Conservation (phyloP, 2,797 vertebrate genomes). For the Huso huso region DNA sequence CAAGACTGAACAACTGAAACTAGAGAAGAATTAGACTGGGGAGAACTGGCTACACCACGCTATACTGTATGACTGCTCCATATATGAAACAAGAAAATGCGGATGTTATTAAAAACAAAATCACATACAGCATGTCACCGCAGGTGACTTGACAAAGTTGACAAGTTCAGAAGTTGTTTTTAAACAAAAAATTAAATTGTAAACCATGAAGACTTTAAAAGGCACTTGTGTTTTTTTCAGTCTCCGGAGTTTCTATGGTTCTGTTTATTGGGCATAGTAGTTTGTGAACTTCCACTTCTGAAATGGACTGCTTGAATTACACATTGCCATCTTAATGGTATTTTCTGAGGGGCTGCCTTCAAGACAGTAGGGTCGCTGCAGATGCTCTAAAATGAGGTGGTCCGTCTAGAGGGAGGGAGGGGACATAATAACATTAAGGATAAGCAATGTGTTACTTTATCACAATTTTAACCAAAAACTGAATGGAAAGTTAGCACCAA, state of each 20-base stretch:
- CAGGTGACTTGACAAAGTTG: not conserved
- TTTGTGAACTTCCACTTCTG: slow-evolving; percentile 90
- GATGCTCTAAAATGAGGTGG: slow-evolving; percentile 65
- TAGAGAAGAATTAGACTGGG: too few relatives aligned
- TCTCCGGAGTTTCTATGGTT: not conserved
- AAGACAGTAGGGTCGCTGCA: slow-evolving; percentile 58
- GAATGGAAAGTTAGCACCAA: too few relatives aligned
- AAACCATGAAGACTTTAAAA: too few relatives aligned
- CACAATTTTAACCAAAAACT: too few relatives aligned
- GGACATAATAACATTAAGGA: not conserved
- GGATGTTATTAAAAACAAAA: not conserved
- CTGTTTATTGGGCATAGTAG: slow-evolving; percentile 57
- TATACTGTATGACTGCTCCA: too few relatives aligned
- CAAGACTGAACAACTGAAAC: too few relatives aligned
- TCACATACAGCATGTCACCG: slow-evolving; percentile 3
- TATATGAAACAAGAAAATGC: too few relatives aligned
- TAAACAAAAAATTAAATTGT: too few relatives aligned
- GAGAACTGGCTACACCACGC: too few relatives aligned
- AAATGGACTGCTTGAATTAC: slow-evolving; percentile 50
- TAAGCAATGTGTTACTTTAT: too few relatives aligned
- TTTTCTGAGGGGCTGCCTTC: slow-evolving; percentile 51
- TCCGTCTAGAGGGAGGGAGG: slow-evolving; percentile 53
- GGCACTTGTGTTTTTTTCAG: too few relatives aligned
- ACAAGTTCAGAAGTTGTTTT: not conserved
- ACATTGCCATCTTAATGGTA: slow-evolving; percentile 47